Evolutionary conservation across 2,113 vertebrate species (phyloP).

Genomic region (Cairina moschata): DNA sequence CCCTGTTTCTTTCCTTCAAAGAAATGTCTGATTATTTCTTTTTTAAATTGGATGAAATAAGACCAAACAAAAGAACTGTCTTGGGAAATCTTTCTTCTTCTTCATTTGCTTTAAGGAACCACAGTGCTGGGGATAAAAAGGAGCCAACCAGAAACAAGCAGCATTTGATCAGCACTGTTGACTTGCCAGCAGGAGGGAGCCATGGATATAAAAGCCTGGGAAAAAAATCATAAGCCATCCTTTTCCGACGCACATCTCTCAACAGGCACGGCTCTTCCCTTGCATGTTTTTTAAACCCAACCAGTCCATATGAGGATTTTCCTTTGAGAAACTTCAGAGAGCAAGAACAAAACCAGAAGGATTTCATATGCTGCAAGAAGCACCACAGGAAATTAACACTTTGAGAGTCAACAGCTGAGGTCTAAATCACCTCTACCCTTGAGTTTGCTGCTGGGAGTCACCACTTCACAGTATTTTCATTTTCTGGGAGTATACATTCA

Average conservation of each 20-base stretch:
- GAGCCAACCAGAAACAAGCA: constrained; percentile 53
- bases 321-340: constrained; percentile 31
- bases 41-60: not conserved
- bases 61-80: constrained; percentile 17
- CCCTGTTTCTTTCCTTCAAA: not conserved
- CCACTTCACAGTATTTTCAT: not conserved
- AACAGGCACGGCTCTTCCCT: not conserved
- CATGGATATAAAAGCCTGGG: constrained; percentile 29
- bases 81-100: constrained; percentile 34
- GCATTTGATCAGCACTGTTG: constrained; percentile 59
- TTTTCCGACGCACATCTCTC: not conserved
- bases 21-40: not conserved
- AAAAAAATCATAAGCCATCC: constrained; percentile 2
- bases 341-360: not conserved
- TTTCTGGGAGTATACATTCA: not conserved
- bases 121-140: constrained; percentile 29
- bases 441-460: not conserved
- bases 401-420: not conserved
- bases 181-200: constrained; percentile 57
- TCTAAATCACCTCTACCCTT: not conserved
- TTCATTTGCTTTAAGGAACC: constrained; percentile 32
- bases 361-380: not conserved
- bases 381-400: not conserved
- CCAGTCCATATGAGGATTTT: not conserved
- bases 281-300: not conserved